phyloP scores from a whole-genome alignment of 1,140 invertebrate genomes.

The Dendrolimus punctatus region DNA sequence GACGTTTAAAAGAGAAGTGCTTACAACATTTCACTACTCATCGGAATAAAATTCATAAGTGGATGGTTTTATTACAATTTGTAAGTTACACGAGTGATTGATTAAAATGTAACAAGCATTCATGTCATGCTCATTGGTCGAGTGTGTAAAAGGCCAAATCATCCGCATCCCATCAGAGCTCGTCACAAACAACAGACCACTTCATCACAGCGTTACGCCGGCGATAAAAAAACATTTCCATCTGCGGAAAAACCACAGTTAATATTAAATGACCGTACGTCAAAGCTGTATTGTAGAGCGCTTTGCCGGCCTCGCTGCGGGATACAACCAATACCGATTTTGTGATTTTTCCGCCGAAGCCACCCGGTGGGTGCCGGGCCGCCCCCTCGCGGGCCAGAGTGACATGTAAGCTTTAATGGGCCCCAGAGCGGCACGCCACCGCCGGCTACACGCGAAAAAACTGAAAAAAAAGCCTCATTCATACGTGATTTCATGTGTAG shows the following conservation, averaged over 20 bases:
- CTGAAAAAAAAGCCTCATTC: slow-evolving; percentile 66
- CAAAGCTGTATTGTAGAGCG: slow-evolving; percentile 65
- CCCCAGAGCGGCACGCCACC: slow-evolving; percentile 49
- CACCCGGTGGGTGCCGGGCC: slow-evolving; percentile 12
- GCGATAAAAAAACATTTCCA: slow-evolving; percentile 69
- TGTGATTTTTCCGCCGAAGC: slow-evolving; percentile 54
- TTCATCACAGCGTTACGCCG: slow-evolving; percentile 62
- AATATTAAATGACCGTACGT: slow-evolving; percentile 70
- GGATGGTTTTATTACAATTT: too few relatives aligned
- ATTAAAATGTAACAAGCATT: slow-evolving; percentile 33
- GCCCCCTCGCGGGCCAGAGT: slow-evolving; percentile 32
- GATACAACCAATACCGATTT: slow-evolving; percentile 64
- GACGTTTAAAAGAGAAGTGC: too few relatives aligned
- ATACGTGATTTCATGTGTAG: slow-evolving; percentile 70
- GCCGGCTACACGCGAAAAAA: slow-evolving; percentile 65
- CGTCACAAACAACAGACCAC: slow-evolving; percentile 67
- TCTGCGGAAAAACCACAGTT: slow-evolving; percentile 69
- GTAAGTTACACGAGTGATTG: too few relatives aligned
- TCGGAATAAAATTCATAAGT: too few relatives aligned
- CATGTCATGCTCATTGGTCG: slow-evolving; percentile 47
- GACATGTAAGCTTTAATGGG: slow-evolving; percentile 71
- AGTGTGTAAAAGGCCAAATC: slow-evolving; percentile 57
- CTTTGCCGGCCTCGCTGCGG: slow-evolving; percentile 49
- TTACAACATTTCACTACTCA: too few relatives aligned
- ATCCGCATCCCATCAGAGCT: slow-evolving; percentile 54